phyloP scores from a whole-genome alignment of 2,888 invertebrate genomes.

The Halictus ligatus region DNA sequence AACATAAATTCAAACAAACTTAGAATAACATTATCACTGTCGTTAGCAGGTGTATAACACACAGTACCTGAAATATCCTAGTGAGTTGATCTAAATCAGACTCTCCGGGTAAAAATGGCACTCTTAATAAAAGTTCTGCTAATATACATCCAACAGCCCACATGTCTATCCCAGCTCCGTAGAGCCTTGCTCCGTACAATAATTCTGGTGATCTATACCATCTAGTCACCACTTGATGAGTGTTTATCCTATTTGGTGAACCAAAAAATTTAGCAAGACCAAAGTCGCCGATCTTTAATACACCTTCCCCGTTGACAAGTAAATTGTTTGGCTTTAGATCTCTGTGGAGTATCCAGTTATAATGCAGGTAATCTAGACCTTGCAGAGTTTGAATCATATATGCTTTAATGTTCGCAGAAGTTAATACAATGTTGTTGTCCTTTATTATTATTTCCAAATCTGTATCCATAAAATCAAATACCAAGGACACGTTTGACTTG shows the following conservation, averaged over 20 bases:
- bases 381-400: constrained; percentile 97
- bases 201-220: constrained; percentile 98
- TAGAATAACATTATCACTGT: neutral
- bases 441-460: constrained; percentile 98
- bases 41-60: neutral
- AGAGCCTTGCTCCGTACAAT: constrained; percentile 97
- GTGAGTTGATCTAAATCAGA: constrained; percentile 98
- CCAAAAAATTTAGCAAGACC: constrained; percentile 99
- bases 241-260: constrained; percentile 97
- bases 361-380: constrained; percentile 97
- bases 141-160: constrained; percentile 99
- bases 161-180: constrained; percentile 98
- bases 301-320: constrained; percentile 95
- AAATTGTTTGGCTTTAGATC: constrained; percentile 99
- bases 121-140: constrained; percentile 95
- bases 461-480: constrained; percentile 99
- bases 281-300: constrained; percentile 99
- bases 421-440: constrained; percentile 94
- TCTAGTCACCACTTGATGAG: constrained; percentile 98
- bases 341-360: constrained; percentile 98
- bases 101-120: constrained; percentile 98
- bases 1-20: neutral
- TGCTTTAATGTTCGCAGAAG: constrained; percentile 96
- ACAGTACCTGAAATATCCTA: constrained; percentile 94
- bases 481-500: constrained; percentile 98